These are phyloP conservation scores for Lethrus apterus DNA, from an alignment of 1,140 invertebrate genomes.

Conservation along the genomic window DNA sequence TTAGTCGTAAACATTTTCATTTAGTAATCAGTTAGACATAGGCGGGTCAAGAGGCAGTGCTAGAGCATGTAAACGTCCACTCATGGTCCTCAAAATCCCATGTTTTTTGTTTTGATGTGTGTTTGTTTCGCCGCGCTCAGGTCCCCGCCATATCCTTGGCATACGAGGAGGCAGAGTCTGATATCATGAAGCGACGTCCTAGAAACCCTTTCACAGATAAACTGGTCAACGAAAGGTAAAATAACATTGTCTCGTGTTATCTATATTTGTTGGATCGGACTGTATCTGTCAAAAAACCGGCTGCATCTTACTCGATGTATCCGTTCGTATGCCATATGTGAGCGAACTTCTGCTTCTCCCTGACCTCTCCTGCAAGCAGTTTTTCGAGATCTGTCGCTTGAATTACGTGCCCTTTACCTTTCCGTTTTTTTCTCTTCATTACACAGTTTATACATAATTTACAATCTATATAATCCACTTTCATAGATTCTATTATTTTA, in stretches of 20 bases:
- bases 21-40: conserved; percentile 15
- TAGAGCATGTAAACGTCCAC: conserved; percentile 23
- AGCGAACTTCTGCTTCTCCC: conserved; percentile 22
- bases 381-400: not conserved
- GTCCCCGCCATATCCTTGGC: conserved; percentile 99
- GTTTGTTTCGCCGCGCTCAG: conserved; percentile 54
- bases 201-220: conserved; percentile 95
- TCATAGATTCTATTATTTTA: too few relatives aligned
- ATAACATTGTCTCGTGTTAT: conserved; percentile 17
- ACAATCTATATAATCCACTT: too few relatives aligned
- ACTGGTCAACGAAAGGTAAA: conserved; percentile 97
- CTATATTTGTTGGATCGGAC: conserved; percentile 19
- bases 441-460: conserved; percentile 14
- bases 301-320: conserved; percentile 4
- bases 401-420: too few relatives aligned
- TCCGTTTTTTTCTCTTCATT: too few relatives aligned
- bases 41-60: conserved; percentile 31
- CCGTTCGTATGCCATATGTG: conserved; percentile 20
- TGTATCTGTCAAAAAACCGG: conserved; percentile 14
- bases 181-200: conserved; percentile 99
- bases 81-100: conserved; percentile 9
- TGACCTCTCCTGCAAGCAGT: not conserved
- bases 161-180: conserved; percentile 98
- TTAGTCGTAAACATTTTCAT: too few relatives aligned
- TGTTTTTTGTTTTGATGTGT: conserved; percentile 31